A percentile compares a stretch with the other conserved stretches of the same genome.
phyloP scores from a whole-genome alignment of 2,888 invertebrate species.

The Balanococcus diminutus region DNA sequence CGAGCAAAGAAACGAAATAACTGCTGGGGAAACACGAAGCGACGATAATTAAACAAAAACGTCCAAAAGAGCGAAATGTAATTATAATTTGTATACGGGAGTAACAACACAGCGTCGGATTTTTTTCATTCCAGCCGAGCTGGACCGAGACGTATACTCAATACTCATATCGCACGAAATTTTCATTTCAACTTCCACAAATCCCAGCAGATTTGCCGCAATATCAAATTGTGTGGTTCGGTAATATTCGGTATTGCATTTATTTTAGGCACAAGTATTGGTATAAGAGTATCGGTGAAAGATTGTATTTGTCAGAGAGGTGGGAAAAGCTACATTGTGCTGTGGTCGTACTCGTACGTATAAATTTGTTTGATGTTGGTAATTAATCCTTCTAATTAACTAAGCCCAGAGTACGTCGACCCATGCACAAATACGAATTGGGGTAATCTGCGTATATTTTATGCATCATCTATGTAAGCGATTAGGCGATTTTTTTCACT shows the following conservation, averaged over 20 bases:
- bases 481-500: neutral
- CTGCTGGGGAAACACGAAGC: neutral
- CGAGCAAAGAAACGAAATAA: too few species aligned
- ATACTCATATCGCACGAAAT: neutral
- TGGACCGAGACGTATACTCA: neutral
- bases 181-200: neutral
- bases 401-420: neutral
- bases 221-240: neutral
- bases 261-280: neutral
- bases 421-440: neutral
- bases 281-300: neutral
- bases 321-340: neutral
- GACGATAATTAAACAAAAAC: slow-evolving; percentile 17
- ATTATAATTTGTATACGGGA: neutral
- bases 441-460: neutral
- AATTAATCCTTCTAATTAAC: slow-evolving; percentile 8
- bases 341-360: neutral
- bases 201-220: neutral
- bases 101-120: neutral
- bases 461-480: neutral
- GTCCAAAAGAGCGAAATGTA: slow-evolving; percentile 13
- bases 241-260: neutral
- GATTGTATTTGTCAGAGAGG: neutral
- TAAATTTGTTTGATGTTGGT: neutral
- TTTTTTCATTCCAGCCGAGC: neutral